Evolutionary conservation across 2,888 invertebrate genomes (phyloP), one percentile per base, ranked within the genome.

Genomic region (Colletes collaris): DNA sequence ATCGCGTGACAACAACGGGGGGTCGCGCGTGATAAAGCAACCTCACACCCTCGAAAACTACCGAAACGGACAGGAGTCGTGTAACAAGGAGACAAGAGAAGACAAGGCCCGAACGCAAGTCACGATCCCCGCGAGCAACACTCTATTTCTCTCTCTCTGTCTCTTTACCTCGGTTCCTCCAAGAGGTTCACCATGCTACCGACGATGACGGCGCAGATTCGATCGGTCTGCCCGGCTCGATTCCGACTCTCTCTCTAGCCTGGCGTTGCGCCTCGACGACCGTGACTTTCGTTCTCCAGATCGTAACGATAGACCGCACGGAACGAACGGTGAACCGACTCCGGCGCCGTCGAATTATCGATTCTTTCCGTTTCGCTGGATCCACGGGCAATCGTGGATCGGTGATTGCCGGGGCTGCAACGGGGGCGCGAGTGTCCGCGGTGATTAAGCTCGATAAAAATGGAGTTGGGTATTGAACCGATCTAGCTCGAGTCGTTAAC

Each of bases 1-100:
- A 91, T 91, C 90, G 84, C 90, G 88, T 91, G 92, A 93, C 92
- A 92, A 87, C 91, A 88, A 88, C 91, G 91, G 90, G 90, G 89
- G 90, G 91, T 89, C 90, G 90, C 75, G 82, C 74, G 82, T 82
- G 86, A 86, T 86, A 83, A 86, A 76, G 85, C 82, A 81, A 81
- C 81, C 84, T 82, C 82, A 79, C 83, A 85, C 84, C 78, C 78
- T 81, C 76, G 70, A 80, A 80, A 83, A 87, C 81, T 78, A 83
- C 82, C 80, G 83, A 82, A 82, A 84, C 84, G 73, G 85, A 85
- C 85, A 84, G 82, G 86, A 87, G 87, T 88, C 87, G 79, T 78
- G 87, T 80, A 77, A 81, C 80, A 77, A 83, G 80, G 81, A 69
- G 79, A 82, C 79, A 82, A 83, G 78, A 83, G 84, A 81, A 84